Evolutionary conservation across 1,140 invertebrate species (phyloP), one percentile per base, ranked within the genome.

Genomic region (Calosoma granatense): DNA sequence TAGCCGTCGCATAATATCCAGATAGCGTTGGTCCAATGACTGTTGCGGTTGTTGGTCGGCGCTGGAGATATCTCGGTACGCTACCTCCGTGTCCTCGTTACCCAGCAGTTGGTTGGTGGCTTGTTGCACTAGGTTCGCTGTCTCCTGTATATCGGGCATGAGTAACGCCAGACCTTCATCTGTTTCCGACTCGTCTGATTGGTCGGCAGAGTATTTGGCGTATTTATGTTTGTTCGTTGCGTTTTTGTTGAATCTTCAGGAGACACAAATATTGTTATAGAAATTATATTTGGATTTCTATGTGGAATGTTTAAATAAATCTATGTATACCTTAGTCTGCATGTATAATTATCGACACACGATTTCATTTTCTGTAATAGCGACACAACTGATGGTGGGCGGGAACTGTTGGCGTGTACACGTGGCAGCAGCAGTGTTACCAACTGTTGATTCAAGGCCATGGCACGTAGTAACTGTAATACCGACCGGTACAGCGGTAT

Each of bases 261-360:
- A 56, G 17, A 43, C 17, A 41, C 15, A 51, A 21, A 56, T 17
- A 20, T 39, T 39, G 43, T 55, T 36, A 55, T 26, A 51, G 6
- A 51, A 15, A 51, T 15, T 19, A 51, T 15, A 15, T 51, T 51
- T n/a, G n/a, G n/a, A n/a, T n/a, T n/a, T n/a, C n/a, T n/a, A n/a
- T n/a, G n/a, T n/a, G n/a, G n/a, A n/a, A n/a, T n/a, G n/a, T n/a
- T n/a, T n/a, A n/a, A n/a, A n/a, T n/a, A n/a, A n/a, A n/a, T n/a
- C n/a, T n/a, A n/a, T n/a, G n/a, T n/a, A 77, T 74, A 90, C 85
- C 84, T 86, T 26, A 92, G 77, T 66, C 89, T 82, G 64, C 82
- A 86, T 21, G 89, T 84, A 70, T 97, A 97, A 0, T 87, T 94
- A 68, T 95, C 90, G 22, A 96, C 92, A 71, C 90, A 93, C 41